Evolutionary conservation across 37 sponge, comb jelly and placozoan genomes (phyloP).

Genomic region (Aplysina aerophoba): DNA sequence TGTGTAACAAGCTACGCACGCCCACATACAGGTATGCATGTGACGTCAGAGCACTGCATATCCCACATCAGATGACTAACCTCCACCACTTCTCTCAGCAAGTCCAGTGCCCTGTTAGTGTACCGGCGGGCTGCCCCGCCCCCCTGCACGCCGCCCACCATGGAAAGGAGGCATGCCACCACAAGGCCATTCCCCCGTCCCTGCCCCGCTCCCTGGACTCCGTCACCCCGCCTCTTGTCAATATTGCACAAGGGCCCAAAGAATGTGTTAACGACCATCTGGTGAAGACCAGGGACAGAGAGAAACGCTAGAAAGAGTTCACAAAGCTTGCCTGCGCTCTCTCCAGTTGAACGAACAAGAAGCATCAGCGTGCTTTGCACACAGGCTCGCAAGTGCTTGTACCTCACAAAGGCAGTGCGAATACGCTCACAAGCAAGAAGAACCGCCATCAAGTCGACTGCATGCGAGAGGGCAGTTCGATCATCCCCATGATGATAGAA

Average conservation of each 20-base stretch:
- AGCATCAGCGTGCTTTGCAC: constrained; percentile 17
- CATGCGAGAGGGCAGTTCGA: neutral
- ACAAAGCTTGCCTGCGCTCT: neutral
- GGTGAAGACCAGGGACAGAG: neutral
- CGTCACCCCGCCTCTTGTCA: too few relatives aligned
- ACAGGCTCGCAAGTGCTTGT: constrained; percentile 17
- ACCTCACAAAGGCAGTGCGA: neutral
- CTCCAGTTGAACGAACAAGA: neutral
- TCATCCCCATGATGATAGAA: neutral
- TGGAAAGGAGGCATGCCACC: too few relatives aligned
- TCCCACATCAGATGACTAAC: neutral
- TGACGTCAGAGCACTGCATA: too few relatives aligned
- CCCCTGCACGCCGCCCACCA: too few relatives aligned
- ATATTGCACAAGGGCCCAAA: neutral
- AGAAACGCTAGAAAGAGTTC: constrained; percentile 13
- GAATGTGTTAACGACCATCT: constrained; percentile 1
- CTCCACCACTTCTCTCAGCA: constrained; percentile 16
- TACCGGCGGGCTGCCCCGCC: too few relatives aligned
- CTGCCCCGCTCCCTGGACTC: too few relatives aligned
- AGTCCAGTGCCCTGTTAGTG: neutral
- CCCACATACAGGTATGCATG: neutral
- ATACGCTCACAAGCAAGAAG: constrained; percentile 8
- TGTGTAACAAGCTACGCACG: neutral
- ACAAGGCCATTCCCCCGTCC: too few relatives aligned
- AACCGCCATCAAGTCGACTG: neutral